A percentile compares a stretch with the other conserved stretches of the same genome.
phyloP scores from a whole-genome alignment of 2,113 vertebrate genomes.

The Delphinus delphis region DNA sequence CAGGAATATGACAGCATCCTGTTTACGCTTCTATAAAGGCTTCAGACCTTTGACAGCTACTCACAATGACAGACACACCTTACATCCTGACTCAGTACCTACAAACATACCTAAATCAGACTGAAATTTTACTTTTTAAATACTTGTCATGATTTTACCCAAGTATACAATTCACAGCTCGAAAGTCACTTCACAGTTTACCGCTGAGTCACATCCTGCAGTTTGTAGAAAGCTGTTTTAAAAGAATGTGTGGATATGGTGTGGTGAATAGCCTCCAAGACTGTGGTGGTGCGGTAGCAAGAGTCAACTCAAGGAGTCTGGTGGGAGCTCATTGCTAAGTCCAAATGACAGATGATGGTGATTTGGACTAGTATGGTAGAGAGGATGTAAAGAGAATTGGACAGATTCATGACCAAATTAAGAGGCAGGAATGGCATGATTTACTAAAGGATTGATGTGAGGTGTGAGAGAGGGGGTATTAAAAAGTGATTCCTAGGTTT shows the following conservation, averaged over 20 bases:
- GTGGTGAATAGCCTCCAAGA: neutral
- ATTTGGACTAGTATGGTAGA: neutral
- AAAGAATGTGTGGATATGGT: neutral
- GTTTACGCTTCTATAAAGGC: neutral
- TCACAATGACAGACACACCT: neutral
- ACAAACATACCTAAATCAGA: neutral
- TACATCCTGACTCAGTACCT: neutral
- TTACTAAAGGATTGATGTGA: neutral
- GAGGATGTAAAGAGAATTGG: neutral
- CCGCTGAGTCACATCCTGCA: neutral
- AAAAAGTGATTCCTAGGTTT: neutral
- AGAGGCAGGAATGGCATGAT: neutral
- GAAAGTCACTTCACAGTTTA: neutral
- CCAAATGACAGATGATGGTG: neutral
- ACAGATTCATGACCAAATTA: neutral
- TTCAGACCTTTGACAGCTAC: neutral
- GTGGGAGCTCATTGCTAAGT: neutral
- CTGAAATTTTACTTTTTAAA: constrained; percentile 12
- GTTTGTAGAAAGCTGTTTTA: neutral
- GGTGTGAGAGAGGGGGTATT: neutral
- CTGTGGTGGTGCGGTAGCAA: neutral
- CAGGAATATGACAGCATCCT: neutral
- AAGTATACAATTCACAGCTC: neutral
- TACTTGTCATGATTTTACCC: neutral
- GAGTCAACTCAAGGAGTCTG: neutral